These are phyloP conservation scores for Mormyrus hasselquistii DNA, from an alignment of 2,797 vertebrate species.

Conservation along the genomic window DNA sequence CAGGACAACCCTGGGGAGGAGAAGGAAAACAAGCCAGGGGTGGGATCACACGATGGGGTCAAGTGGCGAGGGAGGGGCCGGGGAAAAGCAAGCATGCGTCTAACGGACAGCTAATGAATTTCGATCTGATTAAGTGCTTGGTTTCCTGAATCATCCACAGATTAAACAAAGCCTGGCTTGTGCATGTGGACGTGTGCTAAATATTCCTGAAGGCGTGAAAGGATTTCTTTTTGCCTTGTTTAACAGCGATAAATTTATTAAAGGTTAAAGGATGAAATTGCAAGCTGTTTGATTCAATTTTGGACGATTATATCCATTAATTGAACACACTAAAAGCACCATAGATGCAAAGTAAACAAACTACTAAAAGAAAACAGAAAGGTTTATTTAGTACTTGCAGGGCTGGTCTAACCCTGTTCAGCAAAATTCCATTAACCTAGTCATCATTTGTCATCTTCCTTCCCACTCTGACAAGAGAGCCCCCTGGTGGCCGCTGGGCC, in stretches of 20 bases:
- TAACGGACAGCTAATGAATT: background rate
- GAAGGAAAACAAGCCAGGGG: conserved; percentile 17
- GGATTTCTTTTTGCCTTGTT: background rate
- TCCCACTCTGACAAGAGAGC: background rate
- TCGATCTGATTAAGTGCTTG: background rate
- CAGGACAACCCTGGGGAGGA: conserved; percentile 68
- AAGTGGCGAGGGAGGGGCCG: background rate
- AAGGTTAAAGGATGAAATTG: background rate
- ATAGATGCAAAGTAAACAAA: background rate
- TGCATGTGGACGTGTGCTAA: background rate
- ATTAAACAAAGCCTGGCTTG: background rate
- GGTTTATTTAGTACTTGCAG: background rate
- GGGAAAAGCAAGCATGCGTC: background rate
- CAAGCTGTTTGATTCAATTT: background rate
- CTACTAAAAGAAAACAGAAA: background rate
- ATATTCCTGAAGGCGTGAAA: background rate
- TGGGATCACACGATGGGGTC: background rate
- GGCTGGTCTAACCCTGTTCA: background rate
- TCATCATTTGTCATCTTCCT: background rate
- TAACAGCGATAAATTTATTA: background rate
- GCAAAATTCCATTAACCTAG: background rate
- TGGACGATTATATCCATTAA: background rate
- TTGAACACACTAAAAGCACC: background rate
- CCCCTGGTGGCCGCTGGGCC: background rate
- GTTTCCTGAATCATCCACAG: background rate